phyloP scores from a whole-genome alignment of 2,888 invertebrate genomes.

The Drosophila yooni region DNA sequence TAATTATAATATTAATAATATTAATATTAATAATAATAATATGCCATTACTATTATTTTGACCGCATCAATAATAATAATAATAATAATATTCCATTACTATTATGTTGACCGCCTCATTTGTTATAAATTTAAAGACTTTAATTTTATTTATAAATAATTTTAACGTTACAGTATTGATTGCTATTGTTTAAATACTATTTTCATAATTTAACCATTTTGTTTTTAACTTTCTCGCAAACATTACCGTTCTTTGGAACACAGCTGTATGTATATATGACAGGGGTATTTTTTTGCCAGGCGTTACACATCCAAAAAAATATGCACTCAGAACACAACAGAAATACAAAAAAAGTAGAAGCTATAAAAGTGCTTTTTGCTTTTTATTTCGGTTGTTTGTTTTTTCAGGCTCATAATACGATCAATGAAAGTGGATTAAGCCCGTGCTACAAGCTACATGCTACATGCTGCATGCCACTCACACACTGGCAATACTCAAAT shows the following conservation, averaged over 20 bases:
- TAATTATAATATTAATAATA: no score
- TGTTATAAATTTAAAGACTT: not conserved
- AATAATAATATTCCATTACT: no score
- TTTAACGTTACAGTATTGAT: not conserved
- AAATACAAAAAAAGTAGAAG: slow-evolving; percentile 42
- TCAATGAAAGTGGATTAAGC: slow-evolving; percentile 74
- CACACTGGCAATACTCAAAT: slow-evolving; percentile 23
- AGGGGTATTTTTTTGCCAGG: not conserved
- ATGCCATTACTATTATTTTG: no score
- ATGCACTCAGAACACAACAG: slow-evolving; percentile 1
- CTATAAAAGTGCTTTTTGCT: slow-evolving; percentile 68
- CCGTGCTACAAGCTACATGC: slow-evolving; percentile 1
- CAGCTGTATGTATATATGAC: not conserved
- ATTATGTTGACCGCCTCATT: no score
- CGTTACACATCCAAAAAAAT: not conserved
- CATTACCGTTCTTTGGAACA: not conserved
- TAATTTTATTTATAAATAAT: no score
- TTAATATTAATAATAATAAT: no score
- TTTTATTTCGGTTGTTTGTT: slow-evolving; percentile 27
- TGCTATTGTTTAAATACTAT: no score
- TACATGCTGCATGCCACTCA: not conserved
- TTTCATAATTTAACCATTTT: not conserved
- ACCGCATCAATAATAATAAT: no score
- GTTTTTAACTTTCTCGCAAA: not conserved
- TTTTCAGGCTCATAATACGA: slow-evolving; percentile 51